These are phyloP conservation scores for Blastobasis adustella DNA, from an alignment of 2,888 invertebrate species.

Conservation along the genomic window DNA sequence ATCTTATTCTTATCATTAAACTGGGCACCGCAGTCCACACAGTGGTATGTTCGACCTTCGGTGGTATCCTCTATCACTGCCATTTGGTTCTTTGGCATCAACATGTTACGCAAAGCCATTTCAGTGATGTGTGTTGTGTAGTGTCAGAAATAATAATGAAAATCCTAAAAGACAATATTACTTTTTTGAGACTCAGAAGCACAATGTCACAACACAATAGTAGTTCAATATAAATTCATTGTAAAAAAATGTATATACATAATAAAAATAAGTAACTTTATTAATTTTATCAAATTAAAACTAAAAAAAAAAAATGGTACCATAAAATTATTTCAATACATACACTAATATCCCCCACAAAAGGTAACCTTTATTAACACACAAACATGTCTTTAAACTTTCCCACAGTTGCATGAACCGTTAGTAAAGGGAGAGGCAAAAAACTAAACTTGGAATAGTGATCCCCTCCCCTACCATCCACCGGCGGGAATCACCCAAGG, in stretches of 20 bases:
- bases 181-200: too few relatives aligned
- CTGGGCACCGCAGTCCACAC: conserved; percentile 85
- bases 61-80: conserved; percentile 82
- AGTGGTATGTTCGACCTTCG: conserved; percentile 81
- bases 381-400: conserved; percentile 17
- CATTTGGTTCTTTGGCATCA: conserved; percentile 81
- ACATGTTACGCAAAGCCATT: conserved; percentile 37
- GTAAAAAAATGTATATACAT: too few relatives aligned
- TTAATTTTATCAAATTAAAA: too few relatives aligned
- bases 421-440: conserved; percentile 30
- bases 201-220: too few relatives aligned
- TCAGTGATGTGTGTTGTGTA: conserved; percentile 27
- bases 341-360: too few relatives aligned
- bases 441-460: conserved; percentile 52
- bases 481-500: conserved; percentile 57
- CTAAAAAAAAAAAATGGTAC: too few relatives aligned
- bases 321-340: too few relatives aligned
- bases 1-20: conserved; percentile 82
- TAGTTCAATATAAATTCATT: too few relatives aligned
- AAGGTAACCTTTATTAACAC: too few relatives aligned
- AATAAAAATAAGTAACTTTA: too few relatives aligned
- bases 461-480: conserved; percentile 56
- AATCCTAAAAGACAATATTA: too few relatives aligned
- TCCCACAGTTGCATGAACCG: conserved; percentile 31
- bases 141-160: too few relatives aligned